phyloP scores from a whole-genome alignment of 2,113 vertebrate genomes.

The Corythornis cristatus region DNA sequence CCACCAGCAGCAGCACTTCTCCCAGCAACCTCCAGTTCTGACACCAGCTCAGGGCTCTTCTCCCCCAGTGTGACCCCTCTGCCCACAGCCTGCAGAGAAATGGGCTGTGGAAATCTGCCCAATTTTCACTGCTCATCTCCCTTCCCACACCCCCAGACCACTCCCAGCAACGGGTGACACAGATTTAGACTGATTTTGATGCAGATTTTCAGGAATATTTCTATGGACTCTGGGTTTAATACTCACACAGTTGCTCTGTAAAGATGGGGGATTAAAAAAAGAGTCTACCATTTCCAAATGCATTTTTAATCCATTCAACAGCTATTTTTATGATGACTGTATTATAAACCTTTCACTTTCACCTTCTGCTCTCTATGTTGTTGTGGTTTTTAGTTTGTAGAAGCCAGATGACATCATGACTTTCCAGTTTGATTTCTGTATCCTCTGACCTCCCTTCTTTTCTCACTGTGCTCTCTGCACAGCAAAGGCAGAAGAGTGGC shows the following conservation, averaged over 20 bases:
- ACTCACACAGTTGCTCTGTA: not conserved
- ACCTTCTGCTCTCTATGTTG: not conserved
- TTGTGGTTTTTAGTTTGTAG: not conserved
- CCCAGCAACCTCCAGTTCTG: not conserved
- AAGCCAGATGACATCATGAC: not conserved
- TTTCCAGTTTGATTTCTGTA: not conserved
- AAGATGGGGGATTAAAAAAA: not conserved
- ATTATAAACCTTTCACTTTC: not conserved
- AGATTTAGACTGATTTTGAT: not conserved
- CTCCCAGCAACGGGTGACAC: not conserved
- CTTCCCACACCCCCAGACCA: not conserved
- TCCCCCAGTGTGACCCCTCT: not conserved
- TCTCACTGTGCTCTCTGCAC: not conserved
- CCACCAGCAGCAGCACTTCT: not conserved
- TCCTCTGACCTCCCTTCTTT: not conserved
- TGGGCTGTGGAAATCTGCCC: not conserved
- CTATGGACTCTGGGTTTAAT: not conserved
- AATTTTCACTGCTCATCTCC: not conserved
- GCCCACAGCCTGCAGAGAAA: not conserved
- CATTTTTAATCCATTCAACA: not conserved
- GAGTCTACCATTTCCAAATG: not conserved
- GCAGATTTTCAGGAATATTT: slow-evolving; percentile 7
- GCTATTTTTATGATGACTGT: not conserved
- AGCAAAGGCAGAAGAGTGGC: not conserved
- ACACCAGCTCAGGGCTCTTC: not conserved